Conservation (phyloP, 2,888 invertebrate species). For the Campoplex capitator region DNA sequence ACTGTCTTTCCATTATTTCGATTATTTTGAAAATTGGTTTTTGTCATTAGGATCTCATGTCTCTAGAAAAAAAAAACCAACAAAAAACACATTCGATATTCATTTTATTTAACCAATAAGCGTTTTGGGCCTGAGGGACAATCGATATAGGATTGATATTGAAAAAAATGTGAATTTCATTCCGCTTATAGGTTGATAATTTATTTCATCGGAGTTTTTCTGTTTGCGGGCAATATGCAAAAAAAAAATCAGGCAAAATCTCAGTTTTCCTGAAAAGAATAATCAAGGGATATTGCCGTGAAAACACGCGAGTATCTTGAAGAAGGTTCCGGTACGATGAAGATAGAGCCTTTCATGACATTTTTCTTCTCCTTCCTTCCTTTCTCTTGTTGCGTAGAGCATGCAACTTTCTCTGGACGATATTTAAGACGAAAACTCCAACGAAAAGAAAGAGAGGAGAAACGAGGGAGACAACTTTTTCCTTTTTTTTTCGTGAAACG, state of each 20-base stretch:
- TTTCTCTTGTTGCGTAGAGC: slow-evolving; percentile 18
- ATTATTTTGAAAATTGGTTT: not conserved
- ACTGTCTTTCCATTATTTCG: not conserved
- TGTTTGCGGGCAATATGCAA: not conserved
- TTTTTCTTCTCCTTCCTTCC: slow-evolving; percentile 1
- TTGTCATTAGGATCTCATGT: not conserved
- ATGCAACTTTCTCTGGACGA: slow-evolving; percentile 50
- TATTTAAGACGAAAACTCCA: slow-evolving; percentile 47
- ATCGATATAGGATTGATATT: not conserved
- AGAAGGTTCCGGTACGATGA: slow-evolving; percentile 34
- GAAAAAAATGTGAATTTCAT: not conserved
- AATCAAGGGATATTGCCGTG: slow-evolving; percentile 18
- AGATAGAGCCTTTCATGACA: slow-evolving; percentile 27
- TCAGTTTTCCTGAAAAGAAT: slow-evolving; percentile 11
- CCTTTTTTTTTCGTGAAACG: slow-evolving; percentile 14
- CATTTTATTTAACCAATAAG: not conserved
- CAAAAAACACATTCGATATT: not conserved
- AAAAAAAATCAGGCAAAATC: not conserved
- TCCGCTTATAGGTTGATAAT: not conserved
- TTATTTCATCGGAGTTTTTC: not conserved
- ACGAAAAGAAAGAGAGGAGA: slow-evolving; percentile 18
- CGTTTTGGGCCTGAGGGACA: not conserved
- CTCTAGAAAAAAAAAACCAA: not conserved
- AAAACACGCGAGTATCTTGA: slow-evolving; percentile 17
- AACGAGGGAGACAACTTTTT: not conserved